Evolutionary conservation across 2,888 invertebrate genomes (phyloP).

Genomic region (Tenthredo mesomela): DNA sequence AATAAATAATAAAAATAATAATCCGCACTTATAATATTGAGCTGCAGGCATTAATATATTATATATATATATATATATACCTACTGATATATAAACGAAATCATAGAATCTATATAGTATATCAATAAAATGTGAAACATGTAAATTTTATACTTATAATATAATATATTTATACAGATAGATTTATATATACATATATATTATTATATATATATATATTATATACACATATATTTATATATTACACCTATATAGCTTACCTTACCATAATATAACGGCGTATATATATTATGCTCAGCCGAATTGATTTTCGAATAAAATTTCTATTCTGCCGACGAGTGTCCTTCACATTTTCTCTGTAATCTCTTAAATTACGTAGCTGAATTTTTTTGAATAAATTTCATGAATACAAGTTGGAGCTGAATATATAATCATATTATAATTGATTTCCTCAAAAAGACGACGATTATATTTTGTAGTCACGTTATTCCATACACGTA

Average conservation of each 20-base stretch:
- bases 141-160: conserved; percentile 56
- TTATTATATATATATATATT: conserved; percentile 49
- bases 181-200: conserved; percentile 50
- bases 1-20: conserved; percentile 5
- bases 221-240: conserved; percentile 29
- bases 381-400: conserved; percentile 23
- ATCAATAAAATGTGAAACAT: conserved; percentile 53
- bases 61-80: no score
- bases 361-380: not conserved
- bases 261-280: not conserved
- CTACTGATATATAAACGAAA: conserved; percentile 12
- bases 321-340: conserved; percentile 3
- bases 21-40: not conserved
- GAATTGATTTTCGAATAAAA: not conserved
- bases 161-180: conserved; percentile 55
- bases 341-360: conserved; percentile 13
- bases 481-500: not conserved
- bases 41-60: conserved; percentile 10
- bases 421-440: not conserved
- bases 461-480: not conserved
- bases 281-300: conserved; percentile 38
- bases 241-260: conserved; percentile 19
- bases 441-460: not conserved
- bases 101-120: conserved; percentile 50
- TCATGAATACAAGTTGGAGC: not conserved